Percentiles rank a stretch among this genome's conserved stretches.
Evolutionary conservation across 2,797 vertebrate genomes (phyloP).

Genomic region (Streptopelia turtur): DNA sequence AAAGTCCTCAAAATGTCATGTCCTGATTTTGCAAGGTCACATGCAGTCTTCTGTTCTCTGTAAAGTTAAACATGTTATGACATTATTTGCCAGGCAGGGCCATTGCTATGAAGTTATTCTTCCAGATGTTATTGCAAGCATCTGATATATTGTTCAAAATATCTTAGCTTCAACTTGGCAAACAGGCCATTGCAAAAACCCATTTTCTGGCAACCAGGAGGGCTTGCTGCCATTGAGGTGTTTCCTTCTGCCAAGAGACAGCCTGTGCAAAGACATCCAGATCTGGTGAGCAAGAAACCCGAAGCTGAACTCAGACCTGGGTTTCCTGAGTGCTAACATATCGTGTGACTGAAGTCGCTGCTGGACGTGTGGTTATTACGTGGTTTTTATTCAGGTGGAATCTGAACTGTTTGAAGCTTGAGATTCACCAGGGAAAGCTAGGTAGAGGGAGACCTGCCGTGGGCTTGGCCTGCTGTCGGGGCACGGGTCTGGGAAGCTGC

Average conservation of each 20-base stretch:
- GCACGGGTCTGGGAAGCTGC: not conserved
- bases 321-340: not conserved
- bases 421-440: not conserved
- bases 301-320: not conserved
- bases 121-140: not conserved
- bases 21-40: not conserved
- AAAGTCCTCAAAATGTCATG: not conserved
- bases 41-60: not conserved
- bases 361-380: not conserved
- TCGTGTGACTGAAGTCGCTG: not conserved
- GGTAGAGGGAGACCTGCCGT: not conserved
- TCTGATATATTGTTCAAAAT: not conserved
- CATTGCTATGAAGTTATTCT: not conserved
- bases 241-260: not conserved
- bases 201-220: not conserved
- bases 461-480: accelerated
- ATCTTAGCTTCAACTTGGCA: not conserved
- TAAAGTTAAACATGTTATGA: not conserved
- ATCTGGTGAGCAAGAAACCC: not conserved
- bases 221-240: not conserved
- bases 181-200: not conserved
- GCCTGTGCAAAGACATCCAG: not conserved
- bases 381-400: not conserved
- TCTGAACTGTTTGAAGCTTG: not conserved
- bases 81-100: not conserved